Percentiles rank a stretch among this genome's conserved stretches.
Evolutionary conservation across 2,113 vertebrate genomes (phyloP).

Genomic region (Panthera leo): DNA sequence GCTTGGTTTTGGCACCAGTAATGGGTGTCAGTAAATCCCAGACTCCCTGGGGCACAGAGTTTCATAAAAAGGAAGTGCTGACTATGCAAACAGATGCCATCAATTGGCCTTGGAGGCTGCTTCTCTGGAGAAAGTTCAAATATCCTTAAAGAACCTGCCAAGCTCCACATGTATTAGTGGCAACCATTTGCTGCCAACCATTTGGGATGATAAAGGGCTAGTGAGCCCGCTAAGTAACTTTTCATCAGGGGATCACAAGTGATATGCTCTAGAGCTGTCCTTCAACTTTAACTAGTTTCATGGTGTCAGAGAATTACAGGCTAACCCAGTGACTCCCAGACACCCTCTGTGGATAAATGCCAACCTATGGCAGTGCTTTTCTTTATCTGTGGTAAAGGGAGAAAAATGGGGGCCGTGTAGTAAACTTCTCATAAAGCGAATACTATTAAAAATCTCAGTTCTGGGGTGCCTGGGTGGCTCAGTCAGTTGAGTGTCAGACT

Average conservation of each 20-base stretch:
- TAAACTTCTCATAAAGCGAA: not conserved
- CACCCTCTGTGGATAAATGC: not conserved
- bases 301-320: not conserved
- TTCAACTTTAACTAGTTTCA: not conserved
- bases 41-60: not conserved
- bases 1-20: conserved; percentile 45
- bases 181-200: conserved; percentile 7
- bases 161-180: not conserved
- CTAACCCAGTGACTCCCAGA: not conserved
- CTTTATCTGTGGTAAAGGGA: not conserved
- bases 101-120: not conserved
- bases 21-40: not conserved
- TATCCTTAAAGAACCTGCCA: conserved; percentile 47
- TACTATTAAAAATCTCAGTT: not conserved
- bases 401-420: not conserved
- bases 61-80: conserved; percentile 57
- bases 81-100: not conserved
- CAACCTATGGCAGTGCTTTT: not conserved
- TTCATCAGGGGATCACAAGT: not conserved
- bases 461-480: too few species aligned
- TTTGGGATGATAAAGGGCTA: not conserved
- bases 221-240: not conserved
- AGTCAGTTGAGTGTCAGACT: too few species aligned
- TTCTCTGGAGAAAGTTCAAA: conserved; percentile 43
- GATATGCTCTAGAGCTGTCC: not conserved